These are phyloP conservation scores for Dryococelus australis DNA, from an alignment of 2,888 invertebrate species.

Conservation along the genomic window DNA sequence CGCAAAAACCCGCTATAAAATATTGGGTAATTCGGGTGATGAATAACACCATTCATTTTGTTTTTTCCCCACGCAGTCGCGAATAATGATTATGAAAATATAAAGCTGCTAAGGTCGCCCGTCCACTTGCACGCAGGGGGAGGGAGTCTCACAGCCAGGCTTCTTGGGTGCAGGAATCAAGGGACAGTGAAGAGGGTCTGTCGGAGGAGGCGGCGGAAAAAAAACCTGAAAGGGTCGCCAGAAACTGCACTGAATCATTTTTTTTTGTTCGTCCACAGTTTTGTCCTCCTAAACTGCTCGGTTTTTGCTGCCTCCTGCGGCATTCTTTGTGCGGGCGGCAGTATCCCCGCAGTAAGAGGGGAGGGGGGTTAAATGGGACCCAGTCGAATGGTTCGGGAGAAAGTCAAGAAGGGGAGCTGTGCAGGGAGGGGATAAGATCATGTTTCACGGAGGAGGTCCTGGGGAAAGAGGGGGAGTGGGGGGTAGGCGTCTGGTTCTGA, in stretches of 20 bases:
- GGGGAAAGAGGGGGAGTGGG: not conserved
- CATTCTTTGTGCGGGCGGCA: not conserved
- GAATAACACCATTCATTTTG: not conserved
- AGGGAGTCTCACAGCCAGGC: not conserved
- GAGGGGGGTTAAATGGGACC: not conserved
- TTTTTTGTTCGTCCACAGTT: not conserved
- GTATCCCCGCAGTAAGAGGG: not conserved
- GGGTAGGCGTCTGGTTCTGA: not conserved
- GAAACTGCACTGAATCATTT: conserved; percentile 2
- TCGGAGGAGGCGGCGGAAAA: not conserved
- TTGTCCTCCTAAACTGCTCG: conserved; percentile 5
- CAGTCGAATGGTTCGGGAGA: not conserved
- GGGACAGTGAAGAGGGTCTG: not conserved
- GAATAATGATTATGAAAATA: not conserved
- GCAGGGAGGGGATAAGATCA: not conserved
- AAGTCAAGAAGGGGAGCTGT: not conserved
- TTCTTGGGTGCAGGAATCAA: not conserved
- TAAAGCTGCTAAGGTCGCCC: not conserved
- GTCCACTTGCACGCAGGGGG: not conserved
- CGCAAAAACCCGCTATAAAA: not conserved
- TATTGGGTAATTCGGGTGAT: not conserved
- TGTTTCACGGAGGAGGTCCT: not conserved
- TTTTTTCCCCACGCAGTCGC: not conserved
- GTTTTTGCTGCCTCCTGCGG: not conserved
- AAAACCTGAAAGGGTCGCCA: conserved; percentile 10